Evolutionary conservation across 2,797 vertebrate genomes (phyloP).

Genomic region (Streptopelia turtur): DNA sequence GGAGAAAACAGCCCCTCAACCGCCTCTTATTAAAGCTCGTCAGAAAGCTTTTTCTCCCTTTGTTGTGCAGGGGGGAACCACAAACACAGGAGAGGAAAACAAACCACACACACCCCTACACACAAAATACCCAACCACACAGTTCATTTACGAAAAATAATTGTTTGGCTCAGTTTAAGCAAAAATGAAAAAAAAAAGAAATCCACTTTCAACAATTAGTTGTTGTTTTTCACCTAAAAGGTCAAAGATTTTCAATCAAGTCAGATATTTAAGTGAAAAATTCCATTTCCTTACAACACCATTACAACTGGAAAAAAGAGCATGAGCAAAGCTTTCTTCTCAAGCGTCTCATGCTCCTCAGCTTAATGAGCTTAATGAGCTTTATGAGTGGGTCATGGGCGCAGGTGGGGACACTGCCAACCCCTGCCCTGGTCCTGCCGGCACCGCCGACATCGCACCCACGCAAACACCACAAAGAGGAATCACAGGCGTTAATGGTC

Average conservation of each 20-base stretch:
- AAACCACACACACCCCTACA: too few relatives aligned
- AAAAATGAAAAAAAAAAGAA: not conserved
- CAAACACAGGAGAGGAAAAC: too few relatives aligned
- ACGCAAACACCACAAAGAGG: rapidly evolving
- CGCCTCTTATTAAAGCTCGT: slow-evolving; percentile 39
- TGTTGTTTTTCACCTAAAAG: slow-evolving; percentile 19
- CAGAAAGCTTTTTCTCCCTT: not conserved
- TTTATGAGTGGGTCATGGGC: rapidly evolving
- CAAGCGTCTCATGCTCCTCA: not conserved
- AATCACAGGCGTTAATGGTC: rapidly evolving
- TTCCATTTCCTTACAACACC: not conserved
- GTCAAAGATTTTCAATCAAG: slow-evolving; percentile 31
- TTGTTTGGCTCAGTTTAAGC: not conserved
- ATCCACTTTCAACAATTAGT: not conserved
- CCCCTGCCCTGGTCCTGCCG: not conserved
- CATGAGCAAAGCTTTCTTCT: rapidly evolving
- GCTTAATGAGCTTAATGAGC: not conserved
- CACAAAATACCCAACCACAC: not conserved
- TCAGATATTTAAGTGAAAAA: slow-evolving; percentile 30
- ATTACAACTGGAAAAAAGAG: not conserved
- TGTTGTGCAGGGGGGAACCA: not conserved
- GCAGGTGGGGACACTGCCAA: rapidly evolving
- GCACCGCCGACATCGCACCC: rapidly evolving
- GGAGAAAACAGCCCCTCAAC: slow-evolving; percentile 70
- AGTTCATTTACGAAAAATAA: not conserved